These are phyloP conservation scores for Charadrius vociferus DNA, from an alignment of 2,113 vertebrate species.

Conservation along the genomic window DNA sequence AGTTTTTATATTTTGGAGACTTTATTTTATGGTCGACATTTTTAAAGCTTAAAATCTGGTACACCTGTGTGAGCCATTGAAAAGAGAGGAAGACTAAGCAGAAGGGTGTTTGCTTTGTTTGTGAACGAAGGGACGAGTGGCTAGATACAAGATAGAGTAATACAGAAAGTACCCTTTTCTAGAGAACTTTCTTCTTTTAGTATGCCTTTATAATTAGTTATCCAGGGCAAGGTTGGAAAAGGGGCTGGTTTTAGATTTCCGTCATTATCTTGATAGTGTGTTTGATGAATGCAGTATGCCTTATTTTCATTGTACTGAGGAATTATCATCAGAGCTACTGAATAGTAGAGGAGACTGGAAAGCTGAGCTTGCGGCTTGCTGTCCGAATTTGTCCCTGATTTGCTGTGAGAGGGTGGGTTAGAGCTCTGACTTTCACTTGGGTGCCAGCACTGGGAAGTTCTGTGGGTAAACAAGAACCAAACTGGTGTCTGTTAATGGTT, in stretches of 20 bases:
- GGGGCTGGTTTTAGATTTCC: background rate
- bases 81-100: background rate
- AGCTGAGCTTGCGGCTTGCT: background rate
- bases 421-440: background rate
- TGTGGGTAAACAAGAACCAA: background rate
- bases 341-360: background rate
- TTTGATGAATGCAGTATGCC: background rate
- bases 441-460: background rate
- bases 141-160: background rate
- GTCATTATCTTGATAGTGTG: background rate
- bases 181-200: background rate
- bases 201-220: background rate
- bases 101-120: background rate
- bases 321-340: background rate
- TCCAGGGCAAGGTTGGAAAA: background rate
- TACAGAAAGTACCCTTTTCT: background rate
- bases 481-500: background rate
- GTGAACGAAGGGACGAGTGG: background rate
- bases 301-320: background rate
- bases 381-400: background rate
- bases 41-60: background rate
- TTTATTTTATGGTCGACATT: background rate
- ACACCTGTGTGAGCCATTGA: background rate
- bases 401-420: background rate
- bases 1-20: background rate